phyloP scores from a whole-genome alignment of 2,113 vertebrate genomes.

The Tychaedon coryphoeus region DNA sequence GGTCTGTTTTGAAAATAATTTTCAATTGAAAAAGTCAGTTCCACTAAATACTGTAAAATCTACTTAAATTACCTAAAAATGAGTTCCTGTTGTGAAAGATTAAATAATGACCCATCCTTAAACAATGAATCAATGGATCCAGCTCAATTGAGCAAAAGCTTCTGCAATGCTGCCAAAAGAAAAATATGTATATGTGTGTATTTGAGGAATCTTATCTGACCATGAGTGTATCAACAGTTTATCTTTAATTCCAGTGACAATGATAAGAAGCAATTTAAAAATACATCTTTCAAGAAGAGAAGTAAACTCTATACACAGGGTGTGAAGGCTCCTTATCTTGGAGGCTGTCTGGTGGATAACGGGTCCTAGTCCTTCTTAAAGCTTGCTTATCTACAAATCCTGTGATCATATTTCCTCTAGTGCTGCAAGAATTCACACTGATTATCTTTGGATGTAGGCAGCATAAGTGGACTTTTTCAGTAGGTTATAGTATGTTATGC shows the following conservation, averaged over 20 bases:
- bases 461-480: neutral
- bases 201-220: neutral
- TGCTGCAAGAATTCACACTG: neutral
- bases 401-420: neutral
- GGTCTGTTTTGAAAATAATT: neutral
- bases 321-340: neutral
- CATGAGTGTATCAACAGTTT: neutral
- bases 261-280: neutral
- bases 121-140: neutral
- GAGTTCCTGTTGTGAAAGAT: neutral
- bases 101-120: neutral
- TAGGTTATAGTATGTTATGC: neutral
- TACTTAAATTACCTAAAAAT: neutral
- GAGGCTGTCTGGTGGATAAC: neutral
- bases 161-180: neutral
- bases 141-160: neutral
- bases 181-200: neutral
- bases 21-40: neutral
- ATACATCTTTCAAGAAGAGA: neutral
- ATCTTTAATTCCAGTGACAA: neutral
- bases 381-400: neutral
- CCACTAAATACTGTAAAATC: neutral
- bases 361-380: neutral
- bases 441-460: neutral
- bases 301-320: fast-evolving